Percentiles rank a stretch among this genome's conserved stretches.
These are phyloP conservation scores for Felis chaus DNA, from an alignment of 2,113 vertebrate species.

Conservation along the genomic window DNA sequence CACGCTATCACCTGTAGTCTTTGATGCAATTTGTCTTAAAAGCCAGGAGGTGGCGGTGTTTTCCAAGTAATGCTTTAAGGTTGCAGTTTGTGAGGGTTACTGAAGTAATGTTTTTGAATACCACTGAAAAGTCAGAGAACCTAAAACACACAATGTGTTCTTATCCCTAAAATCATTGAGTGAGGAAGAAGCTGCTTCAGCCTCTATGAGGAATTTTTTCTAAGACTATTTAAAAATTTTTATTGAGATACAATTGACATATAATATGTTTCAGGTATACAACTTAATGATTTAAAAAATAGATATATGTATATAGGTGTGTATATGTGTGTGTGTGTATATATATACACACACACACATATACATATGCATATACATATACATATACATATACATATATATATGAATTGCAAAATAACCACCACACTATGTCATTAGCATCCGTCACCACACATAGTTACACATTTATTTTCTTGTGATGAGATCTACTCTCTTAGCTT, in stretches of 20 bases:
- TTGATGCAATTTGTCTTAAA: conserved; percentile 30
- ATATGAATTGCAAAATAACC: background rate
- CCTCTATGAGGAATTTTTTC: background rate
- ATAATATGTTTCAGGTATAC: background rate
- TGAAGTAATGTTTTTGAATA: background rate
- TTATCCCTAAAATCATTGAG: background rate
- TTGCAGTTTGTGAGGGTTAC: background rate
- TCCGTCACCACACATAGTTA: background rate
- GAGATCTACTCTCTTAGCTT: background rate
- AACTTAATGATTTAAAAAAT: background rate
- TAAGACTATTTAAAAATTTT: background rate
- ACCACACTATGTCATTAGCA: background rate
- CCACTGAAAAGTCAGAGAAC: background rate
- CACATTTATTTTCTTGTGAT: background rate
- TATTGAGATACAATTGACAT: background rate
- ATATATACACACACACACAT: too few relatives aligned
- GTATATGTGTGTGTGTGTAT: too few relatives aligned
- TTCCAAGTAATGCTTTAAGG: conserved; percentile 15
- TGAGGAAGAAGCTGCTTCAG: background rate
- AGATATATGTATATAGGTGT: too few relatives aligned
- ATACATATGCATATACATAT: too few relatives aligned
- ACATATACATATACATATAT: too few relatives aligned
- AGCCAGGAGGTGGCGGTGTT: conserved; percentile 72
- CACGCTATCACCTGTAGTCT: background rate
- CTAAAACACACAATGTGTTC: background rate